These are phyloP conservation scores for Odocoileus hemionus DNA, from an alignment of 2,113 vertebrate species.

Conservation along the genomic window DNA sequence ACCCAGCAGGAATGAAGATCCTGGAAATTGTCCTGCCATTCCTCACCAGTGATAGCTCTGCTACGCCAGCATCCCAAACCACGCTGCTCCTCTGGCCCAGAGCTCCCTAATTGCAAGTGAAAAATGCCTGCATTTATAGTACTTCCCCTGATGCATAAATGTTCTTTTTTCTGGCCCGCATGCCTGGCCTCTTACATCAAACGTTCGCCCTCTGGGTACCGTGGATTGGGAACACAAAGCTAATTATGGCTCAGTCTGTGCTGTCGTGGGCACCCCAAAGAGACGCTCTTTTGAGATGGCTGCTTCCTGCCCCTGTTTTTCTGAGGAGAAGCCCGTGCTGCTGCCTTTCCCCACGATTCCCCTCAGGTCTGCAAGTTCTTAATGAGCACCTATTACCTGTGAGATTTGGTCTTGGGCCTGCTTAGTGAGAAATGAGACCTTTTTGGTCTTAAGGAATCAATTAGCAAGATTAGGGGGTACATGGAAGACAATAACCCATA, in stretches of 20 bases:
- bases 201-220: background rate
- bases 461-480: background rate
- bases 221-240: background rate
- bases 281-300: background rate
- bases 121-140: background rate
- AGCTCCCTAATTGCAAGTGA: background rate
- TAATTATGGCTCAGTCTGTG: background rate
- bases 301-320: background rate
- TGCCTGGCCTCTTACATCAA: background rate
- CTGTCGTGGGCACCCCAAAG: background rate
- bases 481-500: background rate
- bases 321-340: background rate
- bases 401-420: background rate
- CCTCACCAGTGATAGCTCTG: background rate
- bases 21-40: background rate
- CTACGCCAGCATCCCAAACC: rapidly evolving
- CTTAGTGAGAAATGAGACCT: background rate
- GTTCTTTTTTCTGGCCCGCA: background rate
- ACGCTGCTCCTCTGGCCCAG: background rate
- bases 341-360: background rate
- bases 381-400: background rate
- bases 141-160: background rate
- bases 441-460: background rate
- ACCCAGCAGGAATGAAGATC: background rate
- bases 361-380: background rate